These are phyloP conservation scores for Apis florea DNA, from an alignment of 1,140 invertebrate genomes.

Conservation along the genomic window DNA sequence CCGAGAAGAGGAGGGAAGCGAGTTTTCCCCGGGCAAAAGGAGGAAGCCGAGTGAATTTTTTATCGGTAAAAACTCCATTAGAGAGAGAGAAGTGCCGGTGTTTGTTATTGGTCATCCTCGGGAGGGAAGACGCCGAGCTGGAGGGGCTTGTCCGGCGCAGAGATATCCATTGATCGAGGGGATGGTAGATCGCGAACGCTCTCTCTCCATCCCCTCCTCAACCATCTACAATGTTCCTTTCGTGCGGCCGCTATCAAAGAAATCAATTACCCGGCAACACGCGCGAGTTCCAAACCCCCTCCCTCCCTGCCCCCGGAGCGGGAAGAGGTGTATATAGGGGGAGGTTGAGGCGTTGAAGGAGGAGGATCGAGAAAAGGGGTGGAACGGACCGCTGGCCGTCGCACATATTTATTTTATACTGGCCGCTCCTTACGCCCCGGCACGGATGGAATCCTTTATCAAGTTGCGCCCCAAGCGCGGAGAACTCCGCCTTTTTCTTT, in stretches of 20 bases:
- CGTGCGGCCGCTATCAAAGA: conserved; percentile 72
- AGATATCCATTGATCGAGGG: conserved; percentile 76
- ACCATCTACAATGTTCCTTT: conserved; percentile 70
- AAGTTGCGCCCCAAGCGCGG: conserved; percentile 43
- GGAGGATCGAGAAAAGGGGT: neutral
- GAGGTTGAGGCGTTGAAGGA: neutral
- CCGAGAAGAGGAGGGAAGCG: conserved; percentile 40
- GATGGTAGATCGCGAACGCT: conserved; percentile 68
- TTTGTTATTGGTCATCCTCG: conserved; percentile 80
- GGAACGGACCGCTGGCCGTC: conserved; percentile 37
- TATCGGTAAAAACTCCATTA: conserved; percentile 81
- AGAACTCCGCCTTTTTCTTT: conserved; percentile 61
- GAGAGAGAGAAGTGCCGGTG: conserved; percentile 76
- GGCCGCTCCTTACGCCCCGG: conserved; percentile 57
- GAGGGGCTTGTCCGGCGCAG: conserved; percentile 69
- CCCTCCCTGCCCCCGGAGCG: neutral
- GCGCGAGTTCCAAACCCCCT: conserved; percentile 53
- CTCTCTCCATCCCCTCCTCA: conserved; percentile 45
- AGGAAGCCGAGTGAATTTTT: conserved; percentile 78
- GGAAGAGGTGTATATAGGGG: conserved; percentile 6
- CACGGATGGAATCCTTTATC: conserved; percentile 67
- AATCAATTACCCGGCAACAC: conserved; percentile 75
- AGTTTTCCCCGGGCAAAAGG: conserved; percentile 64
- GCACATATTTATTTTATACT: conserved; percentile 74
- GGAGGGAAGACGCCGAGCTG: conserved; percentile 50